Percentiles rank a stretch among this genome's conserved stretches.
Evolutionary conservation across 2,797 vertebrate genomes (phyloP).

Genomic region (Peromyscus attwateri): DNA sequence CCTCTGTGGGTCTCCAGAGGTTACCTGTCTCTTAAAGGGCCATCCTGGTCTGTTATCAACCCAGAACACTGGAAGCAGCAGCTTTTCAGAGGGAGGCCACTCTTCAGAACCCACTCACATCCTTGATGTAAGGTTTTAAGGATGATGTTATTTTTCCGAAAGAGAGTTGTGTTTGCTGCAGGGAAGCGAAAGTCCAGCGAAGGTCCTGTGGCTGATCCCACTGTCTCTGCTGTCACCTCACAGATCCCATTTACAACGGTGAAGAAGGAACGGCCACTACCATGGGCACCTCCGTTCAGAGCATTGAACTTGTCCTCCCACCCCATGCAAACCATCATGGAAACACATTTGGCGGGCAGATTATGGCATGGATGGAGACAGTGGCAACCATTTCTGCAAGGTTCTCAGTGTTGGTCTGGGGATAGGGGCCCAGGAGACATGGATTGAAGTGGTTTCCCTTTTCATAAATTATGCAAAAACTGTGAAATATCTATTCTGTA

Average conservation of each 20-base stretch:
- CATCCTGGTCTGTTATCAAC: background rate
- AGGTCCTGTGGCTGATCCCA: background rate
- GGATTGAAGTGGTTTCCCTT: background rate
- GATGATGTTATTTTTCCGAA: constrained; percentile 15
- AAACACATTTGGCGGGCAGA: constrained; percentile 91
- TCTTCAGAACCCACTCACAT: background rate
- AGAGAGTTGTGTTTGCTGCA: background rate
- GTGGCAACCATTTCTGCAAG: constrained; percentile 90
- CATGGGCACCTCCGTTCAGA: constrained; percentile 86
- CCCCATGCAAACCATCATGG: constrained; percentile 91
- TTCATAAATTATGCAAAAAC: constrained; percentile 29
- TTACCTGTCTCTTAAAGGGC: background rate
- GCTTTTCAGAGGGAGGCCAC: background rate
- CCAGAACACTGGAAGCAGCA: background rate
- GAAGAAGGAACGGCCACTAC: constrained; percentile 81
- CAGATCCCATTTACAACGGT: constrained; percentile 79
- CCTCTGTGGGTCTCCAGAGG: background rate
- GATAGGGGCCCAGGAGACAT: background rate
- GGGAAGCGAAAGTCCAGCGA: background rate
- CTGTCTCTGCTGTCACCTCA: constrained; percentile 4
- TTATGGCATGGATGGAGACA: constrained; percentile 92
- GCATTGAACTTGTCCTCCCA: constrained; percentile 90
- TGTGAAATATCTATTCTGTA: background rate
- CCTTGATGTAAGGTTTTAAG: background rate
- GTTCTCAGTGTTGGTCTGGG: constrained; percentile 76